Evolutionary conservation across 1,140 invertebrate genomes (phyloP).

Genomic region (Bradynema listronoti): DNA sequence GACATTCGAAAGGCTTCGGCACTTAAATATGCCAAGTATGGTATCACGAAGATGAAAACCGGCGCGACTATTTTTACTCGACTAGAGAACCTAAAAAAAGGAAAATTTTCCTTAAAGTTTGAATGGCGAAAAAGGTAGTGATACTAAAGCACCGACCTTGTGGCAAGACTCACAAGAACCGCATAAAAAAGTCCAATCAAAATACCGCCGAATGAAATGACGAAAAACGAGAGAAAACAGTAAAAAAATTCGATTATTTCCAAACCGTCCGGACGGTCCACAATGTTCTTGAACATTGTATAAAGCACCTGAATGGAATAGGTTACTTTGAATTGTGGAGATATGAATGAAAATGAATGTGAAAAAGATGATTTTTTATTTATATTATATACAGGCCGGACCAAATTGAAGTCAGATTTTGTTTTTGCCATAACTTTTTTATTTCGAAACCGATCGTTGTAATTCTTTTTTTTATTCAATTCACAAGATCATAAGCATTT

Average conservation of each 20-base stretch:
- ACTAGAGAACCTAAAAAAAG: constrained; percentile 62
- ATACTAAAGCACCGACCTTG: constrained; percentile 35
- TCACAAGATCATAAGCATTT: neutral
- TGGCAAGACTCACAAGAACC: constrained; percentile 72
- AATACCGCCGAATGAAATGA: constrained; percentile 85
- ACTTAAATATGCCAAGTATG: constrained; percentile 48
- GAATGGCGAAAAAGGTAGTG: no score
- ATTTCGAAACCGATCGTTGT: neutral
- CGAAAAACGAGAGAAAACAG: constrained; percentile 82
- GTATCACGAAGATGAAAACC: constrained; percentile 52
- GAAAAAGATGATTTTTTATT: neutral
- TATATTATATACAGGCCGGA: neutral
- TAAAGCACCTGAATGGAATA: constrained; percentile 66
- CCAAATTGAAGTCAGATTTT: neutral
- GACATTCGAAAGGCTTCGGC: constrained; percentile 53
- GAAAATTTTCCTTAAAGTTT: no score
- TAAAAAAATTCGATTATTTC: constrained; percentile 66
- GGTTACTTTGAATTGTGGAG: neutral
- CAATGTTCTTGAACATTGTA: constrained; percentile 87
- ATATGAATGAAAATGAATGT: neutral
- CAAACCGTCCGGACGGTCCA: constrained; percentile 45
- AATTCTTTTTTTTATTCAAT: neutral
- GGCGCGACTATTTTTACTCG: constrained; percentile 40
- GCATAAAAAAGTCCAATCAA: constrained; percentile 93
- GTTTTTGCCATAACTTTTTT: neutral